Percentiles rank a stretch among this genome's conserved stretches.
Conservation (phyloP, 1,140 invertebrate species). For the Adoxophyes honmai region DNA sequence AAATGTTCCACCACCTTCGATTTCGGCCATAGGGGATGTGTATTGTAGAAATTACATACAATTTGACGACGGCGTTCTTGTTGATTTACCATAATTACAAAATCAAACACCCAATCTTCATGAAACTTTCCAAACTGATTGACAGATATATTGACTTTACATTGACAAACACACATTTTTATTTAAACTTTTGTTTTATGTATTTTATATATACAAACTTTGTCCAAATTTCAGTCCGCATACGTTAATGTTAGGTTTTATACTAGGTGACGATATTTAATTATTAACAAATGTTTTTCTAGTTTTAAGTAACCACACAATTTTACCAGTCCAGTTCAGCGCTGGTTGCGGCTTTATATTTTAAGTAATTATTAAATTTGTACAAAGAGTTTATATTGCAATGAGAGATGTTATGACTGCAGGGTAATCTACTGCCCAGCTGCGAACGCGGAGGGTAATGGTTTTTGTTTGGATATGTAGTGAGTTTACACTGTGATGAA, state of each 20-base stretch:
- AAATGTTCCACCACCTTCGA: too few relatives aligned
- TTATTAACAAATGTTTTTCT: conserved; percentile 14
- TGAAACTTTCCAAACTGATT: too few relatives aligned
- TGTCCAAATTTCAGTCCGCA: too few relatives aligned
- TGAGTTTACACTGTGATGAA: conserved; percentile 33
- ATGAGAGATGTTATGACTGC: background rate
- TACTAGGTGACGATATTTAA: conserved; percentile 26
- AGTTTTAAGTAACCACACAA: conserved; percentile 27
- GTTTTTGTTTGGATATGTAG: conserved; percentile 14
- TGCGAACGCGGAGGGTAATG: conserved; percentile 8
- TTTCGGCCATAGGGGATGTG: too few relatives aligned
- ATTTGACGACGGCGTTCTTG: too few relatives aligned
- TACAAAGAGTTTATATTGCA: background rate
- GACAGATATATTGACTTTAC: too few relatives aligned
- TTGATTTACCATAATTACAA: too few relatives aligned
- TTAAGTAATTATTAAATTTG: conserved; percentile 13
- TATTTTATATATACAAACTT: too few relatives aligned
- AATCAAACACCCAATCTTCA: too few relatives aligned
- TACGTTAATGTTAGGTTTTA: conserved; percentile 33
- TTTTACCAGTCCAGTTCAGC: conserved; percentile 17
- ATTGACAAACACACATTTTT: too few relatives aligned
- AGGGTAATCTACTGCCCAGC: conserved; percentile 1
- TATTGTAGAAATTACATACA: too few relatives aligned
- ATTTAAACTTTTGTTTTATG: too few relatives aligned
- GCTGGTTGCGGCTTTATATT: conserved; percentile 13